Evolutionary conservation across 2,113 vertebrate species (phyloP), one percentile per base, ranked within the genome.

Genomic region (Glaucidium brasilianum): DNA sequence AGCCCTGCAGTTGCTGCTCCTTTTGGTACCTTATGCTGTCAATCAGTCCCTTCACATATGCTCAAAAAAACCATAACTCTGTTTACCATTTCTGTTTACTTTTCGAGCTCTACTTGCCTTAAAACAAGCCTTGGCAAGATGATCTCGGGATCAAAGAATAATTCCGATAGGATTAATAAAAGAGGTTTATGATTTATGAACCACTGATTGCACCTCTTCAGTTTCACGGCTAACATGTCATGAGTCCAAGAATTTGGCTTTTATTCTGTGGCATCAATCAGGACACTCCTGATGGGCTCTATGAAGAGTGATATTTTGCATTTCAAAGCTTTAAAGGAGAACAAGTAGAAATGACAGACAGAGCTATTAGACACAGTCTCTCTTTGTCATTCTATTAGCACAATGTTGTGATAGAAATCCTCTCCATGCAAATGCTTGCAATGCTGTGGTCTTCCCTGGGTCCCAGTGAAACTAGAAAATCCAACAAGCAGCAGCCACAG

Each of bases 41-140:
- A n/a, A 9, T n/a, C 37, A 32, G 35, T 52, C 45, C 37, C 32
- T 59, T 72, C 41, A 63, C 0, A 0, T 27, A 5, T 41, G 62
- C 39, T 27, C 32, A 41, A 60, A 58, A n/a, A n/a, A 71, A 18
- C 19, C 11, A 17, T 6, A 71, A 34, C 34, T 47, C 32, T 50
- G 23, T 41, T 49, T 41, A 59, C 41, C 12, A 5, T 49, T 81
- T n/a, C 2, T 30, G 12, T 72, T 89, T 69, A 73, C 37, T 83
- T 88, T 79, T 62, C 45, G 72, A 85, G 37, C 11, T 49, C 16
- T 79, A 11, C 85, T 80, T 93, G 37, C 59, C 50, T 93, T 80
- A 59, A 82, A 82, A 53, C 1, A 9, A 58, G 12, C 35, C 71
- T 41, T 53, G 37, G 35, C 32, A 76, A 83, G 21, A 56, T 37